phyloP scores from a whole-genome alignment of 2,888 invertebrate genomes.

The Gryllus longicercus region DNA sequence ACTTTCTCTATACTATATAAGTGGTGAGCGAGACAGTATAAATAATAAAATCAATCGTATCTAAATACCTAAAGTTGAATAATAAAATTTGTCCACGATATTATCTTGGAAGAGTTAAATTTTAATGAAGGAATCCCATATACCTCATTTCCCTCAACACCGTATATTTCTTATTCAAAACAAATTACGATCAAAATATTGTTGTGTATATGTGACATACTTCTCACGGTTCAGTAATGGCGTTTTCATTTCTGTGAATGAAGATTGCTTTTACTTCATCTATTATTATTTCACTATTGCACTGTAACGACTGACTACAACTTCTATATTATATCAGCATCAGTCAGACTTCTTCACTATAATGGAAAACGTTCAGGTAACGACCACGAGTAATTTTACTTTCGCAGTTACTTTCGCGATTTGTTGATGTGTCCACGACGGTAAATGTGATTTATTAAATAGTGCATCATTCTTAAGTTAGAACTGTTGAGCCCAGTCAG shows the following conservation, averaged over 20 bases:
- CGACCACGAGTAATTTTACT: neutral
- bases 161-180: no score
- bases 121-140: no score
- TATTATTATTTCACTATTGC: neutral
- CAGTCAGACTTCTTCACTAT: neutral
- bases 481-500: neutral
- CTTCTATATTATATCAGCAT: neutral
- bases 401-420: neutral
- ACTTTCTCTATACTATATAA: no score
- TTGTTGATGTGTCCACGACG: neutral
- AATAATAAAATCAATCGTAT: no score
- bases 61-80: no score
- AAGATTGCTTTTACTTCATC: neutral
- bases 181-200: no score
- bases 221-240: no score
- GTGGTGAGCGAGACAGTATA: no score
- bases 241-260: slow-evolving; percentile 3
- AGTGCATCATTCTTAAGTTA: neutral
- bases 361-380: slow-evolving; percentile 17
- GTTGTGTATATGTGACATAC: no score
- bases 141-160: no score
- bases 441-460: neutral
- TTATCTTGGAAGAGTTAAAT: no score
- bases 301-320: neutral
- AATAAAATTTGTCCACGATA: no score